Percentiles rank a stretch among this genome's conserved stretches.
phyloP scores from a whole-genome alignment of 2,113 vertebrate species.

The Ophiodon elongatus region DNA sequence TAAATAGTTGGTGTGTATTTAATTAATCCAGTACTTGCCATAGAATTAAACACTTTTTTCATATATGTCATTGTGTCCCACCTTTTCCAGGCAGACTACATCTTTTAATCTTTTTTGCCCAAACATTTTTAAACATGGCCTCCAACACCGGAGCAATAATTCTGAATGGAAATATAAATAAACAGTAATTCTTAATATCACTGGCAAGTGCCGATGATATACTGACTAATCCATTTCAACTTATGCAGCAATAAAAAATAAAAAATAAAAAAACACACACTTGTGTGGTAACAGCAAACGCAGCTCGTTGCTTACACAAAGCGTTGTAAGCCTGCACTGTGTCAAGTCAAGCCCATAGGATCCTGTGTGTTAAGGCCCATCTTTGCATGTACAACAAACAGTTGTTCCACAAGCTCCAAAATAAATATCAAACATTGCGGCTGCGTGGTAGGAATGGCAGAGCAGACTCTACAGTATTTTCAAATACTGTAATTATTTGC shows the following conservation, averaged over 20 bases:
- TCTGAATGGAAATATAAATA: not conserved
- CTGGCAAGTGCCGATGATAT: not conserved
- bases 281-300: not conserved
- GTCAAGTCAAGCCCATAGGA: not conserved
- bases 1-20: not conserved
- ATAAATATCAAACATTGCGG: not conserved
- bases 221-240: slow-evolving; percentile 8
- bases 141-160: not conserved
- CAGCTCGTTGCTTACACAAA: slow-evolving; percentile 14
- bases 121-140: not conserved
- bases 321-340: not conserved
- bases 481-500: slow-evolving; percentile 1
- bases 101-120: not conserved
- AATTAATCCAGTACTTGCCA: not conserved
- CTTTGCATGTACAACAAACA: not conserved
- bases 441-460: not conserved
- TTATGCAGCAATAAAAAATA: not conserved
- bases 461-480: not conserved
- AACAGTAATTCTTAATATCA: not conserved
- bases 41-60: not conserved
- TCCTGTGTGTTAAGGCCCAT: not conserved
- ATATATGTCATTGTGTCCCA: too few relatives aligned
- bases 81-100: not conserved
- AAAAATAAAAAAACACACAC: not conserved
- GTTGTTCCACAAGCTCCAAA: slow-evolving; percentile 1